Percentiles rank a stretch among this genome's conserved stretches.
phyloP scores from a whole-genome alignment of 2,797 vertebrate genomes.

The Taeniopygia guttata region DNA sequence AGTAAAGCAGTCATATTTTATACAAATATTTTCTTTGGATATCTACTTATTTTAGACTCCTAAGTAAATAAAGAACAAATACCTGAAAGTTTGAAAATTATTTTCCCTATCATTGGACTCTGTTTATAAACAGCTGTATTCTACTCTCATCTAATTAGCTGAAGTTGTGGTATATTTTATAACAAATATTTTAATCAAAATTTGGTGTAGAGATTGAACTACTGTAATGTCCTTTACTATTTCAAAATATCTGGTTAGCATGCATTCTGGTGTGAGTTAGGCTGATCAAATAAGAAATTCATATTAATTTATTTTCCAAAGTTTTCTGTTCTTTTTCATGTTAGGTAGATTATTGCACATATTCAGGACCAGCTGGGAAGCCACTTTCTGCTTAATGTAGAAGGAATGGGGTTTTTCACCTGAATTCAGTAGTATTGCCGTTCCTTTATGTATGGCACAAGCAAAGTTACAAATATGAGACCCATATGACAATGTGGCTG shows the following conservation, averaged over 20 bases:
- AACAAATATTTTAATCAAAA: background rate
- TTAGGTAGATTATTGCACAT: background rate
- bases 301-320: background rate
- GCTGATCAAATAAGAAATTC: background rate
- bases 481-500: background rate
- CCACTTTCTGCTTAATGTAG: background rate
- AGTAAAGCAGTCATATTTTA: background rate
- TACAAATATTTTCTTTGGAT: background rate
- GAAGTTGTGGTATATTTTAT: background rate
- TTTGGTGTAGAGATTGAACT: background rate
- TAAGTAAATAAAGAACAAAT: background rate
- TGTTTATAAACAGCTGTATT: background rate
- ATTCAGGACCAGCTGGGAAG: background rate
- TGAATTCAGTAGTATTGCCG: background rate
- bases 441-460: background rate
- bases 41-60: background rate
- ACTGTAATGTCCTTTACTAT: background rate
- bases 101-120: background rate
- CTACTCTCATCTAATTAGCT: background rate
- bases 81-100: background rate
- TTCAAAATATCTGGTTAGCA: background rate
- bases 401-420: accelerated
- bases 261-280: background rate
- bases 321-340: background rate
- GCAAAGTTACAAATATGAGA: background rate